A percentile compares a stretch with the other conserved stretches of the same genome.
Conservation (phyloP, 1,140 invertebrate genomes). For the Wiebesia pumilae region DNA sequence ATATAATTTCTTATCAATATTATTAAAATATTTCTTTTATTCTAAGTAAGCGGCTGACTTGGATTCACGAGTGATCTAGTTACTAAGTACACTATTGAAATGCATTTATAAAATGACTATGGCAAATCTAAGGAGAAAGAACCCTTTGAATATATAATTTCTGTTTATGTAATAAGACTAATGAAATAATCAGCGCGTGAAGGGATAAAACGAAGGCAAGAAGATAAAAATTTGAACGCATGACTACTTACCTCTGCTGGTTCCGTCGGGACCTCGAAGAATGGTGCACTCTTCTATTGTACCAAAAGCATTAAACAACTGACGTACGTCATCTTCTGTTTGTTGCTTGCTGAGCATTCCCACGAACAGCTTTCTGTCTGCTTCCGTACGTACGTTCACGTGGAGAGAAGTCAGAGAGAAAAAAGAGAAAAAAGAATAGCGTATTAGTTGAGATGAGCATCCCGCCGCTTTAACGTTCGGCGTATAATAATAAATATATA, state of each 20-base stretch:
- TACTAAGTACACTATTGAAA: no score
- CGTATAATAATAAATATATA: constrained; percentile 47
- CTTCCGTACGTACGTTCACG: constrained; percentile 60
- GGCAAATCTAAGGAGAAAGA: no score
- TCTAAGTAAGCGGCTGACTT: no score
- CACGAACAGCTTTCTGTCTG: constrained; percentile 99
- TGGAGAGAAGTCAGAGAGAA: constrained; percentile 32
- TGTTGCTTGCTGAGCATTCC: constrained; percentile 99
- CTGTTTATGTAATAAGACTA: no score
- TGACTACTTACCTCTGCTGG: constrained; percentile 92
- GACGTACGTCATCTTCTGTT: constrained; percentile 98
- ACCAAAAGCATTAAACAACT: constrained; percentile 96
- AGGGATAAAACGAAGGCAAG: neutral
- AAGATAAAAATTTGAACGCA: no score
- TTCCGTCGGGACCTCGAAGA: constrained; percentile 95
- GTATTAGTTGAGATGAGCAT: constrained; percentile 59
- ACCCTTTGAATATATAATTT: no score
- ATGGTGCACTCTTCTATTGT: constrained; percentile 99
- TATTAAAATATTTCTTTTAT: no score
- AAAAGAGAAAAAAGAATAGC: constrained; percentile 62
- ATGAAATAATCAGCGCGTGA: no score
- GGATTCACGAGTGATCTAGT: no score
- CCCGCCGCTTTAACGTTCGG: neutral
- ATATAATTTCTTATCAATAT: no score
- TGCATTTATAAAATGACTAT: no score